Evolutionary conservation across 2,888 invertebrate genomes (phyloP).

Genomic region (Papilio gigon): DNA sequence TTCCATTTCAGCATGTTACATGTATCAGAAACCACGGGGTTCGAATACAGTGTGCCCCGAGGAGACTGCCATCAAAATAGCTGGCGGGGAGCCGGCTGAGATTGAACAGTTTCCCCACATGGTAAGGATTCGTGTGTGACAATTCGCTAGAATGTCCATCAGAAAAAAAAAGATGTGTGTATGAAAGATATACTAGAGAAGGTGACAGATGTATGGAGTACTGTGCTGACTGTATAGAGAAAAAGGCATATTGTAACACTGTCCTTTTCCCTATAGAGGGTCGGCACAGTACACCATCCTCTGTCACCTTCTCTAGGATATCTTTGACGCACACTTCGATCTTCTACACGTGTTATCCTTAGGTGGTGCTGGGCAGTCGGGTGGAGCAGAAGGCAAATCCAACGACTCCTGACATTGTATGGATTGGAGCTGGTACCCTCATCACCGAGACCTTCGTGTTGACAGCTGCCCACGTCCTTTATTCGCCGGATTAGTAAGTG

Average conservation of each 20-base stretch:
- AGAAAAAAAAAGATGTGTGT: background rate
- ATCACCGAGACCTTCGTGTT: conserved; percentile 53
- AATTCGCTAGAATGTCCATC: background rate
- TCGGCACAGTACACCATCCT: too few relatives aligned
- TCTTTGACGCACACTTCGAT: background rate
- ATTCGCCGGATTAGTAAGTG: conserved; percentile 46
- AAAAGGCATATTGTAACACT: too few relatives aligned
- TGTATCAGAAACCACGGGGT: background rate
- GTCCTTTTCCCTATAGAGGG: too few relatives aligned
- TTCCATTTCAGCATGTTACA: conserved; percentile 28
- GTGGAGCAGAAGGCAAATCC: conserved; percentile 2
- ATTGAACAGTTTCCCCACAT: conserved; percentile 31
- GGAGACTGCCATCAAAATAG: background rate
- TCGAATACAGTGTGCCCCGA: background rate
- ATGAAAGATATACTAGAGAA: too few relatives aligned
- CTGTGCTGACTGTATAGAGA: too few relatives aligned
- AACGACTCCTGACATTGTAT: conserved; percentile 40
- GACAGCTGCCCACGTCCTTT: conserved; percentile 51
- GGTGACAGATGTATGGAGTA: too few relatives aligned
- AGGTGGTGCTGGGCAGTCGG: conserved; percentile 45
- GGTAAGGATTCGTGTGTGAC: background rate
- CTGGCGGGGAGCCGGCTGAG: background rate
- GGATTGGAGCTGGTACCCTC: conserved; percentile 54
- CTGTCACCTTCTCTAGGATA: too few relatives aligned
- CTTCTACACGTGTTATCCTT: conserved; percentile 28